Percentiles rank a stretch among this genome's conserved stretches.
Conservation (phyloP, 2,113 vertebrate genomes). For the Nycticorax nycticorax region DNA sequence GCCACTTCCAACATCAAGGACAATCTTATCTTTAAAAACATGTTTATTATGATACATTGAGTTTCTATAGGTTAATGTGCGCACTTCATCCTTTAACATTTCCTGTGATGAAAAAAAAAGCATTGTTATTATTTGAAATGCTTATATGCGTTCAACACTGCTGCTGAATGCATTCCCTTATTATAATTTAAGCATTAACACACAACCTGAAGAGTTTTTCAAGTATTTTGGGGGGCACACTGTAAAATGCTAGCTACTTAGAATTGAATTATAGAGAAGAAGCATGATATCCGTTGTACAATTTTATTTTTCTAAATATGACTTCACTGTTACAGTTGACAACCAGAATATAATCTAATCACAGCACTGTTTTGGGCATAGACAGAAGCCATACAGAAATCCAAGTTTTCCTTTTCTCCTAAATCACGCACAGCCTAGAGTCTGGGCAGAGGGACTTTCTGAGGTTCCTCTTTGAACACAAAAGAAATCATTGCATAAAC, state of each 20-base stretch:
- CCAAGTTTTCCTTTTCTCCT: not conserved
- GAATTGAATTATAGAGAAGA: not conserved
- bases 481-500: not conserved
- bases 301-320: not conserved
- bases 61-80: conserved; percentile 95
- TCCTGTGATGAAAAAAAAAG: conserved; percentile 77
- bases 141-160: not conserved
- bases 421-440: not conserved
- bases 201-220: not conserved
- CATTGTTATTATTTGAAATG: not conserved
- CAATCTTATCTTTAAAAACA: conserved; percentile 95
- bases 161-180: not conserved
- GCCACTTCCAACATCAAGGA: conserved; percentile 97
- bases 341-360: not conserved
- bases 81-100: conserved; percentile 97
- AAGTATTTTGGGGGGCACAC: not conserved
- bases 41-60: conserved; percentile 99
- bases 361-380: not conserved
- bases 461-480: not conserved
- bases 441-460: not conserved
- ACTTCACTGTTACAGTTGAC: not conserved
- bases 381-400: not conserved
- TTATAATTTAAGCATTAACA: not conserved
- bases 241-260: not conserved
- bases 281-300: not conserved